A percentile compares a stretch with the other conserved stretches of the same genome.
These are phyloP conservation scores for Glandiceps talaboti DNA, from an alignment of 53 echinoderm and acorn worm genomes.

Conservation along the genomic window DNA sequence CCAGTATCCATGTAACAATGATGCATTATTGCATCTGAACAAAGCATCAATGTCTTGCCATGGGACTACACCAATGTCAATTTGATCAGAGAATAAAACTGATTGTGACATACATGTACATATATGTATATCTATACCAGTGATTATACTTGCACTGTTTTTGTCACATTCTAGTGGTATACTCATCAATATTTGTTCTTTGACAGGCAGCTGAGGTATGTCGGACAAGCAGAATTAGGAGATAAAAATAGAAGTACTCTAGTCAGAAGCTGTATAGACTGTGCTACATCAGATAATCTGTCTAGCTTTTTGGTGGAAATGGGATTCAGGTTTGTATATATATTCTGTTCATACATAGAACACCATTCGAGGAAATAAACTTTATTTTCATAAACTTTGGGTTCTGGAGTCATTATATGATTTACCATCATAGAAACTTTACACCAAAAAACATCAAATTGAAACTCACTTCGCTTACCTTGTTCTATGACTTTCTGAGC, in stretches of 20 bases:
- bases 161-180: background rate
- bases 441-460: no score
- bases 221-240: constrained; percentile 78
- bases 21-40: no score
- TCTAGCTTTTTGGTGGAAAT: constrained; percentile 77
- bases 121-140: background rate
- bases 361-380: no score
- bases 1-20: no score
- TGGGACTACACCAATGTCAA: no score
- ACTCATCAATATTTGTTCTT: background rate
- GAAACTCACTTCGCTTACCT: no score
- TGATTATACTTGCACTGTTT: background rate
- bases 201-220: constrained; percentile 72
- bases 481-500: no score
- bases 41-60: no score
- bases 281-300: constrained; percentile 66
- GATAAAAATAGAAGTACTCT: constrained; percentile 78
- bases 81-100: no score
- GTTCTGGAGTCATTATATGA: background rate
- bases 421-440: background rate
- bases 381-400: no score
- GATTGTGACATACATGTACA: background rate
- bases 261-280: constrained; percentile 74
- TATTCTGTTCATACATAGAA: no score
- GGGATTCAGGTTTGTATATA: constrained; percentile 64